Base-by-base conservation (phyloP, 2,797 vertebrate species). In the Pachyuromys duprasi region DNA sequence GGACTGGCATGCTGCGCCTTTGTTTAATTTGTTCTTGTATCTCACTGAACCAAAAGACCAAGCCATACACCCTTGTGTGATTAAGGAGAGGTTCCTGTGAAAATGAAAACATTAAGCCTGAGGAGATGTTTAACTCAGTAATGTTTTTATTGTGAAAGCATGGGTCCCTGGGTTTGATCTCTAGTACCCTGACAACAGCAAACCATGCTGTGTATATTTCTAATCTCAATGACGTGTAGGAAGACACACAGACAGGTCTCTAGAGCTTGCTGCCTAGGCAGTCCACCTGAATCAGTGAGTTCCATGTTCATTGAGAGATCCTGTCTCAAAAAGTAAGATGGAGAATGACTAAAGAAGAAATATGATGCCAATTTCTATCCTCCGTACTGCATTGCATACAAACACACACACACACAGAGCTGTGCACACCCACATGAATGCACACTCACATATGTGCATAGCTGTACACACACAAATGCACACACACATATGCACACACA, bases 61-160 rank as follows among this genome's bases (percentile, higher is more conserved):
- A 45, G 45, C 33, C 60, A 36, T 22, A 39, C n/a, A 36, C 45
- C 18, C 18, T 76, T 90, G 49, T 22, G 28, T 78, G 60, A 80
- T 89, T 86, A 86, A 87, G 70, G 75, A 75, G 67, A 94, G 70
- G 72, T 20, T 31, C 55, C 70, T 42, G 36, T 94, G 39, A 78
- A 65, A 65, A 67, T 6, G 26, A 62, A 74, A 53, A 20, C 45
- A n/a, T 5, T 36, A 4, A 69, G 33, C 13, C 28, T 45, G 28
- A 65, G 62, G 81, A 49, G 39, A 65, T 65, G 28, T 28, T 63
- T 45, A 65, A 33, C 42, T 67, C 60, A 18, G 39, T 45, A 45
- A 33, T 0, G 0, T 31, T 26, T 63, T 65, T 84, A 42, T n/a
- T 11, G 0, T 67, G 18, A 20, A 65, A 24, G 28, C 28, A n/a